These are phyloP conservation scores for Harpagifer antarcticus DNA, from an alignment of 2,797 vertebrate genomes.

Conservation along the genomic window DNA sequence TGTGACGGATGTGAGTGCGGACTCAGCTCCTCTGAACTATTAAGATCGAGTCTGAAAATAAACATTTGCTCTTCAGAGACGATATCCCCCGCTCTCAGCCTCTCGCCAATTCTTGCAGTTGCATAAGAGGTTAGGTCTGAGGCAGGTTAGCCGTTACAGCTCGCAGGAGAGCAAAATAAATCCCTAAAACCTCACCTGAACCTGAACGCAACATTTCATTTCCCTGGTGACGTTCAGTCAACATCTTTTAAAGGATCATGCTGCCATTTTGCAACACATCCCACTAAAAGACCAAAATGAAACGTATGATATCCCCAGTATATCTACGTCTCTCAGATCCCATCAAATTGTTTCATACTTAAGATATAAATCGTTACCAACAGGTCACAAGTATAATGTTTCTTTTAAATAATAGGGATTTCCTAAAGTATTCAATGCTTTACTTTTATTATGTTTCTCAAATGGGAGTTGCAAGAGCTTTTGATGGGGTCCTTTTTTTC, in stretches of 20 bases:
- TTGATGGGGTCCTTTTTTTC: neutral
- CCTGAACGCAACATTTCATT: slow-evolving; percentile 1
- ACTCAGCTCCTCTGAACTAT: slow-evolving; percentile 58
- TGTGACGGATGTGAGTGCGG: slow-evolving; percentile 61
- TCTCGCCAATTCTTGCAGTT: slow-evolving; percentile 54
- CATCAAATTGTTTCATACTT: too few species aligned
- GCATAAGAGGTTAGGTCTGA: slow-evolving; percentile 57
- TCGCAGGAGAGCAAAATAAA: slow-evolving; percentile 32
- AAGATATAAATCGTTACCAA: neutral
- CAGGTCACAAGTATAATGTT: neutral
- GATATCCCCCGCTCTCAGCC: slow-evolving; percentile 48
- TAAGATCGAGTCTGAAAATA: slow-evolving; percentile 69
- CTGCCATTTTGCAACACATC: neutral
- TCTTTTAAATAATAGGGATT: neutral
- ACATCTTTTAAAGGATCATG: neutral
- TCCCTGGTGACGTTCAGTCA: neutral
- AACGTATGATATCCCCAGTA: too few species aligned
- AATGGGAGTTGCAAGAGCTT: neutral
- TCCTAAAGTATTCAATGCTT: neutral
- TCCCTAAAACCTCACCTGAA: slow-evolving; percentile 9
- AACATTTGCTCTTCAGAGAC: slow-evolving; percentile 67
- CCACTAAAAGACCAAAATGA: too few species aligned
- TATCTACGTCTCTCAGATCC: too few species aligned
- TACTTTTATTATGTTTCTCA: neutral
- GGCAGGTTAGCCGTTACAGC: neutral